Percentiles rank a stretch among this genome's conserved stretches.
phyloP scores from a whole-genome alignment of 2,888 invertebrate species.

The Zygothrica quintamaculata region DNA sequence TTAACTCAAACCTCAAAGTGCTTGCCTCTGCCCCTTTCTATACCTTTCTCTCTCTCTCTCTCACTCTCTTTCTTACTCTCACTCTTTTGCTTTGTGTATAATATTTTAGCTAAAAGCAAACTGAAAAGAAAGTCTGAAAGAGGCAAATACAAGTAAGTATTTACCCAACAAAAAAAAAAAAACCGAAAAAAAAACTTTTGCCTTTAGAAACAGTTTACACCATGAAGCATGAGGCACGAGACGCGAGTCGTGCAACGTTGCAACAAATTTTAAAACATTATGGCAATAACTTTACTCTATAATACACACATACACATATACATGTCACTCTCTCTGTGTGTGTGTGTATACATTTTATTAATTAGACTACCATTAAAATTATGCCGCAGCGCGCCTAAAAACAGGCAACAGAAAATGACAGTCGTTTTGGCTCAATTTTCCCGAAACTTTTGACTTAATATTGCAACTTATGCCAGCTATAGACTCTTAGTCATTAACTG shows the following conservation, averaged over 20 bases:
- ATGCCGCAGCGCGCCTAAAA: conserved; percentile 25
- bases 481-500: too few species aligned
- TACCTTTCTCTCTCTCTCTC: not conserved
- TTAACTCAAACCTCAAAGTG: not conserved
- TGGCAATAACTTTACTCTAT: conserved; percentile 56
- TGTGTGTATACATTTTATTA: conserved; percentile 75
- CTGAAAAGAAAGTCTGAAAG: conserved; percentile 7
- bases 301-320: conserved; percentile 55
- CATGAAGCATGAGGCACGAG: conserved; percentile 29
- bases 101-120: conserved; percentile 62
- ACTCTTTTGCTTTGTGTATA: conserved; percentile 12
- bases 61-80: too few species aligned
- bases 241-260: conserved; percentile 16
- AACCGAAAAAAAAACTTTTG: conserved; percentile 42
- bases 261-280: conserved; percentile 8
- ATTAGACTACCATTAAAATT: conserved; percentile 82
- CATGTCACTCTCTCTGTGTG: conserved; percentile 28
- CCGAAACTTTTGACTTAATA: too few species aligned
- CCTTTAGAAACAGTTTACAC: conserved; percentile 39
- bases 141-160: conserved; percentile 37
- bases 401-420: not conserved
- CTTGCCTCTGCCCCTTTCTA: conserved; percentile 8
- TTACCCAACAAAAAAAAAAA: conserved; percentile 42
- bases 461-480: too few species aligned
- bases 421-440: too few species aligned